Conservation (phyloP, 2,888 invertebrate species). For the Campoletis raptor region DNA sequence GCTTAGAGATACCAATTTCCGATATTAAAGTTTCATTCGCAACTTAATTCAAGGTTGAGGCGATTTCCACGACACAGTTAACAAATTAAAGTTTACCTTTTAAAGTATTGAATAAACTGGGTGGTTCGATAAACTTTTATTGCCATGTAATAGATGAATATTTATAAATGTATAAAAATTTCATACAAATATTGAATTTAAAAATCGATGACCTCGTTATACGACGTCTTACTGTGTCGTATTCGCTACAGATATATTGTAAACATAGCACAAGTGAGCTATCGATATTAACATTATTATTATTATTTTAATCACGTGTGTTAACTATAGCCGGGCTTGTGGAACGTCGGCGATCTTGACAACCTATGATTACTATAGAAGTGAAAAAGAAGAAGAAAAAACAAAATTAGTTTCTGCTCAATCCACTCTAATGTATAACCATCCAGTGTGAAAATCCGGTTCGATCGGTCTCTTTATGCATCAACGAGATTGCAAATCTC, state of each 20-base stretch:
- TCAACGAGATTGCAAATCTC: slow-evolving; percentile 47
- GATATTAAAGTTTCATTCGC: not conserved
- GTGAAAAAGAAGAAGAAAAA: slow-evolving; percentile 37
- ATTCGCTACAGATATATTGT: not conserved
- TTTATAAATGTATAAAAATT: slow-evolving; percentile 15
- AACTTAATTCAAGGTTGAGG: not conserved
- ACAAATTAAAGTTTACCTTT: not conserved
- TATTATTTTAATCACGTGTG: slow-evolving; percentile 15
- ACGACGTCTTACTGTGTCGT: slow-evolving; percentile 30
- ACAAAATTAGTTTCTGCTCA: slow-evolving; percentile 31
- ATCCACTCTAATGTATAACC: slow-evolving; percentile 21
- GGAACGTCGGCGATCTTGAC: slow-evolving; percentile 24
- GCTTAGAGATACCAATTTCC: not conserved
- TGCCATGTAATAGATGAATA: not conserved
- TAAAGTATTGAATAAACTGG: not conserved
- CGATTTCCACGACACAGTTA: not conserved
- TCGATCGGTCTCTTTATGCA: slow-evolving; percentile 36
- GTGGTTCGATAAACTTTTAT: slow-evolving; percentile 42
- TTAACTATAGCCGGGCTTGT: slow-evolving; percentile 37
- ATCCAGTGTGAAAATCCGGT: slow-evolving; percentile 36
- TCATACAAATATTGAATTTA: slow-evolving; percentile 55
- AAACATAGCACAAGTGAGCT: not conserved
- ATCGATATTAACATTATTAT: slow-evolving; percentile 28
- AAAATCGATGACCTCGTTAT: slow-evolving; percentile 55
- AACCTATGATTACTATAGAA: slow-evolving; percentile 45